Evolutionary conservation across 2,113 vertebrate genomes (phyloP).

Genomic region (Alethe castanea): DNA sequence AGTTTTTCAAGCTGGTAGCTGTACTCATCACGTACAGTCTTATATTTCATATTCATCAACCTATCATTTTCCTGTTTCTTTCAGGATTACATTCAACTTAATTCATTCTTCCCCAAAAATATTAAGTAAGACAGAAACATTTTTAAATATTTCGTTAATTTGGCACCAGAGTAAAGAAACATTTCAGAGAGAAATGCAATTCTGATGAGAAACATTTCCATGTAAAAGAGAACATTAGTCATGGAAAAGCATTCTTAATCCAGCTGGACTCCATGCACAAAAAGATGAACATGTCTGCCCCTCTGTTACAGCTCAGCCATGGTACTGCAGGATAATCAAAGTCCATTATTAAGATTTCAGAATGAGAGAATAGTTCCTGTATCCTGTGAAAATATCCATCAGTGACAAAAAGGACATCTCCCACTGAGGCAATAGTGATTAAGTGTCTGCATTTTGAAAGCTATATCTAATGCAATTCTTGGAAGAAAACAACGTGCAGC

Average conservation of each 20-base stretch:
- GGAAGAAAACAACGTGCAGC: not conserved
- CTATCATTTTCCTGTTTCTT: not conserved
- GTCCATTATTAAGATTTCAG: conserved; percentile 53
- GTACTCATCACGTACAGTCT: not conserved
- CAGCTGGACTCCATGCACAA: conserved; percentile 11
- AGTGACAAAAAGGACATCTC: not conserved
- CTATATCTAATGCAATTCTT: not conserved
- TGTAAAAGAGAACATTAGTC: conserved; percentile 10
- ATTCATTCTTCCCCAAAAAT: not conserved
- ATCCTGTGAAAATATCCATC: not conserved
- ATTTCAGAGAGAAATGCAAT: not conserved
- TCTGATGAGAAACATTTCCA: conserved; percentile 20
- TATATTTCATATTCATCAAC: not conserved
- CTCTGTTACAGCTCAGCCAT: conserved; percentile 32
- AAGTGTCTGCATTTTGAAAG: conserved; percentile 7
- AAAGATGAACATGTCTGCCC: conserved; percentile 21
- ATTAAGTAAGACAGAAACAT: not conserved
- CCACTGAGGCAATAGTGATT: not conserved
- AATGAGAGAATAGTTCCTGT: not conserved
- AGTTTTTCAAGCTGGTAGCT: not conserved
- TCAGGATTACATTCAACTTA: not conserved
- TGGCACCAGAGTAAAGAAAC: conserved; percentile 49
- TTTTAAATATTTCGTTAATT: conserved; percentile 25
- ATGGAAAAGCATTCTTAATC: conserved; percentile 47
- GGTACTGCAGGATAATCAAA: conserved; percentile 41